A percentile compares a stretch with the other conserved stretches of the same genome.
Conservation (phyloP, 2,888 invertebrate species). For the Acrobasis repandana region DNA sequence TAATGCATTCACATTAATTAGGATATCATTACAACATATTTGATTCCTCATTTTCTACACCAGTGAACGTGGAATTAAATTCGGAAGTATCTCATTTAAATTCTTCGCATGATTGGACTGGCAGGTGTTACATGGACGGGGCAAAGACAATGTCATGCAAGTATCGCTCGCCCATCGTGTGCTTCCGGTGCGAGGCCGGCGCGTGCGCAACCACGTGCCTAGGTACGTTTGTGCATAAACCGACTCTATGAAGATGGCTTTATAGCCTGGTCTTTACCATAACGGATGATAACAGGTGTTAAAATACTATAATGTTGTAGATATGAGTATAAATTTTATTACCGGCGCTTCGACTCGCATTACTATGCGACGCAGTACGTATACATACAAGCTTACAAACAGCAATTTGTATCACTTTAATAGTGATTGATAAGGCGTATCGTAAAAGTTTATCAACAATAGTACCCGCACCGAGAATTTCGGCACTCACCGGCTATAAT, state of each 20-base stretch:
- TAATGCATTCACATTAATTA: too few relatives aligned
- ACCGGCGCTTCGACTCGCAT: background rate
- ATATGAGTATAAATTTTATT: constrained; percentile 19
- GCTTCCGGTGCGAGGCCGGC: constrained; percentile 48
- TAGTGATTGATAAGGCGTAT: constrained; percentile 41
- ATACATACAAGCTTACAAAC: background rate
- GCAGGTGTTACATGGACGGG: constrained; percentile 47
- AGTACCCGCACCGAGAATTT: constrained; percentile 66
- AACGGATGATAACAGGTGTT: constrained; percentile 47
- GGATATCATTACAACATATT: constrained; percentile 20
- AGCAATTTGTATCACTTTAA: constrained; percentile 19
- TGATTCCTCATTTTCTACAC: constrained; percentile 25
- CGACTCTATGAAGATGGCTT: constrained; percentile 41
- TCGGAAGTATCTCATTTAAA: constrained; percentile 50
- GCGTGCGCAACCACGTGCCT: constrained; percentile 70
- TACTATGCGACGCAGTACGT: background rate
- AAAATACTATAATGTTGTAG: background rate
- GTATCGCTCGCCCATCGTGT: constrained; percentile 46
- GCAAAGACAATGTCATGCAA: constrained; percentile 55
- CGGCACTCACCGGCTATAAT: constrained; percentile 71
- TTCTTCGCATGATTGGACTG: constrained; percentile 52
- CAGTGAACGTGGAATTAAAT: constrained; percentile 31
- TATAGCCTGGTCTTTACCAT: constrained; percentile 48
- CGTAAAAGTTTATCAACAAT: constrained; percentile 56
- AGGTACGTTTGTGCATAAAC: constrained; percentile 47